Conservation (phyloP, 2,888 invertebrate species). For the Philopedon plagiatum region DNA sequence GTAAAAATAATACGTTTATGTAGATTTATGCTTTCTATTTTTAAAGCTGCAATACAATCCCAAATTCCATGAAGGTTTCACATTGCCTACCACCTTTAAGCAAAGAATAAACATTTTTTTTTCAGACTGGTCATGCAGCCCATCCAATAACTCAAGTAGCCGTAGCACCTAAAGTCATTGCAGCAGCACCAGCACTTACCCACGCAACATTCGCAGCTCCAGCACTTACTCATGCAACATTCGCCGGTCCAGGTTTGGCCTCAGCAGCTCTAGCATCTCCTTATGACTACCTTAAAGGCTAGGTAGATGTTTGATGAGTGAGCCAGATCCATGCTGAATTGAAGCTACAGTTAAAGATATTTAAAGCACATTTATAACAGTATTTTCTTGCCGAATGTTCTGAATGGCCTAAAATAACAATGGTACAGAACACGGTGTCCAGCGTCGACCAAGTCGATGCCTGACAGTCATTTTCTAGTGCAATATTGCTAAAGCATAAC, state of each 20-base stretch:
- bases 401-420: no score
- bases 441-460: no score
- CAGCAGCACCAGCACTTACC: constrained; percentile 59
- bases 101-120: no score
- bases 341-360: constrained; percentile 10
- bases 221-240: neutral
- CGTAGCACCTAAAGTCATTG: constrained; percentile 61
- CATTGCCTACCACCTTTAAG: no score
- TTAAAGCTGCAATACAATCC: no score
- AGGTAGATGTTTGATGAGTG: neutral
- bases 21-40: no score
- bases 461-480: no score
- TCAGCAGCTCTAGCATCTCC: constrained; percentile 32
- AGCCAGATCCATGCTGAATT: constrained; percentile 17
- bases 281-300: constrained; percentile 38
- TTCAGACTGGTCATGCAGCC: constrained; percentile 72
- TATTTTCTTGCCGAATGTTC: no score
- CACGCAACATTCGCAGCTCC: constrained; percentile 52
- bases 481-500: no score
- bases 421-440: no score
- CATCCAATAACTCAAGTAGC: constrained; percentile 68
- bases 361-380: constrained; percentile 1
- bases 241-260: constrained; percentile 18
- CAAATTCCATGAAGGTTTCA: no score
- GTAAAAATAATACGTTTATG: no score